These are phyloP conservation scores for Teinopalpus imperialis DNA, from an alignment of 2,888 invertebrate genomes.

Conservation along the genomic window DNA sequence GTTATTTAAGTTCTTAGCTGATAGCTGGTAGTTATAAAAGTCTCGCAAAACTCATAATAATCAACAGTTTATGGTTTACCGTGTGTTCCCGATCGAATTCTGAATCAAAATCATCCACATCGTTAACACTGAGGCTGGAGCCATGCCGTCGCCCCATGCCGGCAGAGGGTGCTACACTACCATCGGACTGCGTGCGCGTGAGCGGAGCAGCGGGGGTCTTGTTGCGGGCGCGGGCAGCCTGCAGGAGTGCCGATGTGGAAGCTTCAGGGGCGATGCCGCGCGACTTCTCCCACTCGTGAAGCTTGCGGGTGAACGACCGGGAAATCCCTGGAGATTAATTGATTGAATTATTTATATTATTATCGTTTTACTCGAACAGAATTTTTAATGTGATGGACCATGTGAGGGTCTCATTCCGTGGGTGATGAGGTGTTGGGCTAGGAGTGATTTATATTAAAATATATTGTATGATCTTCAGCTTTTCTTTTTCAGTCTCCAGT, in stretches of 20 bases:
- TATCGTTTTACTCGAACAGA: too few relatives aligned
- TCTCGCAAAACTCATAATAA: too few relatives aligned
- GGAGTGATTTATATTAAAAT: too few relatives aligned
- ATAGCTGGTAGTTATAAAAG: too few relatives aligned
- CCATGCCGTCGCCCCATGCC: conserved; percentile 84
- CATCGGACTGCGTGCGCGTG: conserved; percentile 89
- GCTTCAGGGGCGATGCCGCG: conserved; percentile 92
- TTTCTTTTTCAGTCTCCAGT: too few relatives aligned
- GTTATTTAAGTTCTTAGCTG: too few relatives aligned
- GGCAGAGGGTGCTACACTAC: conserved; percentile 85
- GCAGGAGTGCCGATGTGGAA: conserved; percentile 90
- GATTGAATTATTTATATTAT: too few relatives aligned
- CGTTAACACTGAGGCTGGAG: conserved; percentile 88
- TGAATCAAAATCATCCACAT: conserved; percentile 84
- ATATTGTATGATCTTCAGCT: too few relatives aligned
- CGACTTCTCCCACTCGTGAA: conserved; percentile 96
- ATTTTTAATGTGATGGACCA: too few relatives aligned
- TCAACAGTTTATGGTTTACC: too few relatives aligned
- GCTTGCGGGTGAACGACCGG: conserved; percentile 92
- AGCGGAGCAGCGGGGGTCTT: conserved; percentile 65
- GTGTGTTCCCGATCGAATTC: conserved; percentile 79
- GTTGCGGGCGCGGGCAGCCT: conserved; percentile 60
- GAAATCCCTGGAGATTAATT: conserved; percentile 82
- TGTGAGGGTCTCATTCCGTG: too few relatives aligned
- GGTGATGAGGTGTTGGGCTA: too few relatives aligned